A percentile compares a stretch with the other conserved stretches of the same genome.
Conservation (phyloP, 2,888 invertebrate species). For the Drosophila affinis region DNA sequence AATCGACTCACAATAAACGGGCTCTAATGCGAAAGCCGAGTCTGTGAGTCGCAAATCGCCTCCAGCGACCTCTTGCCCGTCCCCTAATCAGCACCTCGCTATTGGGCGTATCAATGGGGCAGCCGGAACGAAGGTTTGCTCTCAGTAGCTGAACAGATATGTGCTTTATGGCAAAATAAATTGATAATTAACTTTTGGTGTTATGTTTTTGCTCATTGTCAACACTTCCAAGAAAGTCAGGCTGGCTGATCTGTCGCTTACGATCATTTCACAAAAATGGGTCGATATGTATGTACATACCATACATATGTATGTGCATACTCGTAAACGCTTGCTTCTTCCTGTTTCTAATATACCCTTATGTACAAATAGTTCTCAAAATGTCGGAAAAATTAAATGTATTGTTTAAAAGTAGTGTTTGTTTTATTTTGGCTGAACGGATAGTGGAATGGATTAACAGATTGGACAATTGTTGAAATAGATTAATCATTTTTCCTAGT, state of each 20-base stretch:
- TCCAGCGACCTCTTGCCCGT: slow-evolving; percentile 25
- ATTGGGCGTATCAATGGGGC: slow-evolving; percentile 57
- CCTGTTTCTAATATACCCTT: too few relatives aligned
- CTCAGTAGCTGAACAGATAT: slow-evolving; percentile 15
- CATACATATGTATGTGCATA: too few relatives aligned
- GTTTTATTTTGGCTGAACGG: not conserved
- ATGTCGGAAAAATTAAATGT: not conserved
- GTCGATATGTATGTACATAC: too few relatives aligned
- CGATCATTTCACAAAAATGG: too few relatives aligned
- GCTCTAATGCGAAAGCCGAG: slow-evolving; percentile 18
- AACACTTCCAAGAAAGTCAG: slow-evolving; percentile 29
- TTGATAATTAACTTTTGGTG: slow-evolving; percentile 27
- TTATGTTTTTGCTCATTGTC: slow-evolving; percentile 5
- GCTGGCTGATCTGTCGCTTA: too few relatives aligned
- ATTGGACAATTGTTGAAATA: not conserved
- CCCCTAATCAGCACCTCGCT: slow-evolving; percentile 58
- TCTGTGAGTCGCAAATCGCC: slow-evolving; percentile 41
- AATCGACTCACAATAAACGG: slow-evolving; percentile 35
- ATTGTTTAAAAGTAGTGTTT: not conserved
- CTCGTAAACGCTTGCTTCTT: too few relatives aligned
- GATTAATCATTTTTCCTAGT: not conserved
- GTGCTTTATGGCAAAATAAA: slow-evolving; percentile 11
- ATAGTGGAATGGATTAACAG: not conserved
- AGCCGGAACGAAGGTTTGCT: slow-evolving; percentile 45
- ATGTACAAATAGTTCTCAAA: too few relatives aligned